Evolutionary conservation across 2,113 vertebrate genomes (phyloP).

Genomic region (Bos indicus): DNA sequence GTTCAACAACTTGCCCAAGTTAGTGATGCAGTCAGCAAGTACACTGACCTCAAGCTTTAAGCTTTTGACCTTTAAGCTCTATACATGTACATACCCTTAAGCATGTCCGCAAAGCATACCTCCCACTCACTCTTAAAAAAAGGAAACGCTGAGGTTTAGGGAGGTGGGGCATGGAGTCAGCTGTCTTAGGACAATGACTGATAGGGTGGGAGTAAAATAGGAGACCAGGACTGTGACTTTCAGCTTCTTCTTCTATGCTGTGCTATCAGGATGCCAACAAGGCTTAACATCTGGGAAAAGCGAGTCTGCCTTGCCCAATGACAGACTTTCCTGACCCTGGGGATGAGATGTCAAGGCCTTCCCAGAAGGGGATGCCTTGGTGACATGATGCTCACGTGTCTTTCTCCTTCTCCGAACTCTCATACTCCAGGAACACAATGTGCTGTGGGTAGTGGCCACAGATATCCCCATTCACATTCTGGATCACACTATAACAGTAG

Average conservation of each 20-base stretch:
- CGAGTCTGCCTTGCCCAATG: neutral
- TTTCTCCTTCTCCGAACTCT: conserved; percentile 86
- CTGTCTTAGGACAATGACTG: neutral
- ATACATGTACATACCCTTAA: neutral
- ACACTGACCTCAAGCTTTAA: neutral
- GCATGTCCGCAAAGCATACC: neutral
- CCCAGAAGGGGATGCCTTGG: neutral
- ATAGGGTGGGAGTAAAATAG: neutral
- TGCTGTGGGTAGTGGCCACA: conserved; percentile 97
- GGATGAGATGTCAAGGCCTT: neutral
- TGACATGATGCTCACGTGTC: conserved; percentile 84
- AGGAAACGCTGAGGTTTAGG: neutral
- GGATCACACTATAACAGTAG: conserved; percentile 94
- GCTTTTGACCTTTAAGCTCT: neutral
- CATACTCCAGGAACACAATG: conserved; percentile 94
- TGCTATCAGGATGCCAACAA: neutral
- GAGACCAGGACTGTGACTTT: neutral
- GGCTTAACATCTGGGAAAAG: neutral
- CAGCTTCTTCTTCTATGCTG: neutral
- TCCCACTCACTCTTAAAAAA: neutral
- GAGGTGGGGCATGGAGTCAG: neutral
- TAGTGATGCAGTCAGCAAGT: neutral
- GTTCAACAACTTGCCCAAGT: neutral
- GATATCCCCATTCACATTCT: conserved; percentile 92
- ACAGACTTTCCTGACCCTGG: neutral